Conservation (phyloP, 2,113 vertebrate genomes). For the Myotis lucifugus region DNA sequence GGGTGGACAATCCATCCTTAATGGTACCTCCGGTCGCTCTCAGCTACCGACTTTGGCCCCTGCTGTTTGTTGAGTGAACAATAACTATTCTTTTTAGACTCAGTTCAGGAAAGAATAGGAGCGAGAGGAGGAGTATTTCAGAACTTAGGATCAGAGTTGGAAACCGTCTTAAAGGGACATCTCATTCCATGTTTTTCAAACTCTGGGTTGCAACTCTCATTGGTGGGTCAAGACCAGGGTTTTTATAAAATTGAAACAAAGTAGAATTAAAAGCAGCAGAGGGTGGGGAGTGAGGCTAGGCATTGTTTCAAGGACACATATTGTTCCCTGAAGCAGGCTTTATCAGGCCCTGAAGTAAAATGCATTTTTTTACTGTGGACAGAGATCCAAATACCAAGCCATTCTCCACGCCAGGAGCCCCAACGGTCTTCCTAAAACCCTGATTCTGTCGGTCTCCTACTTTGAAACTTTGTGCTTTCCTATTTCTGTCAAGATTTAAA, state of each 20-base stretch:
- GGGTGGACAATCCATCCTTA: background rate
- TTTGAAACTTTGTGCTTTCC: background rate
- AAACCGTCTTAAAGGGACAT: background rate
- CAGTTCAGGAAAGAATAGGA: background rate
- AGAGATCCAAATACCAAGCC: background rate
- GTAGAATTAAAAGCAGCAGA: background rate
- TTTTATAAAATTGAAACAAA: background rate
- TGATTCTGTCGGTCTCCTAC: background rate
- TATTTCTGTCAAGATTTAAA: conserved; percentile 22
- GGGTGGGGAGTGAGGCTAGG: background rate
- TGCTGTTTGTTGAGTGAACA: background rate
- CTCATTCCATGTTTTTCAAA: background rate
- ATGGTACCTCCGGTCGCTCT: background rate
- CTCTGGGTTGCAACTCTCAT: background rate
- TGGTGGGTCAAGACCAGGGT: background rate
- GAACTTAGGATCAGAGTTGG: background rate
- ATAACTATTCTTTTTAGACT: background rate
- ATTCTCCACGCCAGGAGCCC: background rate
- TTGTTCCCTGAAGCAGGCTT: background rate
- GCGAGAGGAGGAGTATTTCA: conserved; percentile 19
- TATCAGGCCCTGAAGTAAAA: background rate
- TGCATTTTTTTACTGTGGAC: background rate
- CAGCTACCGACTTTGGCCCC: background rate
- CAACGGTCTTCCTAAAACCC: background rate
- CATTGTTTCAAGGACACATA: background rate